Conservation (phyloP, 1,140 invertebrate genomes). For the Anastrepha ludens region DNA sequence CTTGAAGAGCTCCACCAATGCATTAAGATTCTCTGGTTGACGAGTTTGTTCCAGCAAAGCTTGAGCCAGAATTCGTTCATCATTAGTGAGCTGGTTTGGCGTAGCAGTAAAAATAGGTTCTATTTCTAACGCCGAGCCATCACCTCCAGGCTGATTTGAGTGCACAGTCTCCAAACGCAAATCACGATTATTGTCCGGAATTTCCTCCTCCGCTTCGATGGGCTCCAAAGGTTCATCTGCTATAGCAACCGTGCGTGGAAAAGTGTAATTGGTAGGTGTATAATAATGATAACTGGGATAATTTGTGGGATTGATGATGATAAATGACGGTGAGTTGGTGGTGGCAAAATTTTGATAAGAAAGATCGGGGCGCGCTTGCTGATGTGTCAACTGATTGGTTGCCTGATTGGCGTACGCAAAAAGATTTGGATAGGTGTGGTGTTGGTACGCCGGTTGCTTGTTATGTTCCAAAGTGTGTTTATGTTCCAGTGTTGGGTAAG, state of each 20-base stretch:
- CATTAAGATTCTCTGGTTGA: not conserved
- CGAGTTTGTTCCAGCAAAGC: not conserved
- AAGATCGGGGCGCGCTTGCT: not conserved
- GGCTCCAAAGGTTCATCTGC: not conserved
- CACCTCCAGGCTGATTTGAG: not conserved
- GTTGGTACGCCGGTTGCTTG: not conserved
- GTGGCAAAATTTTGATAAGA: not conserved
- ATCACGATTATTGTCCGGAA: not conserved
- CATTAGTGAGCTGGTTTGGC: conserved; percentile 33
- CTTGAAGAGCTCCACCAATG: conserved; percentile 32
- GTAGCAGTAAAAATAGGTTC: not conserved
- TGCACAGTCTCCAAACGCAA: not conserved
- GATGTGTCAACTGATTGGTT: not conserved
- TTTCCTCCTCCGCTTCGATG: not conserved
- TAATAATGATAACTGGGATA: conserved; percentile 54
- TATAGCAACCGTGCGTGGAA: not conserved
- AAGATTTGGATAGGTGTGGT: not conserved
- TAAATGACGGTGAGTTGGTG: conserved; percentile 18
- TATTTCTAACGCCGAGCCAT: not conserved
- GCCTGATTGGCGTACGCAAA: not conserved
- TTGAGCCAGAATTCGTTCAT: conserved; percentile 56
- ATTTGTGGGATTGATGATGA: conserved; percentile 64
- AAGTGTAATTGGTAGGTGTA: not conserved
- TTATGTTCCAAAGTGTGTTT: not conserved
- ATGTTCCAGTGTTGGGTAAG: not conserved